Evolutionary conservation across 2,797 vertebrate species (phyloP).

Genomic region (Gallinago solitaria): DNA sequence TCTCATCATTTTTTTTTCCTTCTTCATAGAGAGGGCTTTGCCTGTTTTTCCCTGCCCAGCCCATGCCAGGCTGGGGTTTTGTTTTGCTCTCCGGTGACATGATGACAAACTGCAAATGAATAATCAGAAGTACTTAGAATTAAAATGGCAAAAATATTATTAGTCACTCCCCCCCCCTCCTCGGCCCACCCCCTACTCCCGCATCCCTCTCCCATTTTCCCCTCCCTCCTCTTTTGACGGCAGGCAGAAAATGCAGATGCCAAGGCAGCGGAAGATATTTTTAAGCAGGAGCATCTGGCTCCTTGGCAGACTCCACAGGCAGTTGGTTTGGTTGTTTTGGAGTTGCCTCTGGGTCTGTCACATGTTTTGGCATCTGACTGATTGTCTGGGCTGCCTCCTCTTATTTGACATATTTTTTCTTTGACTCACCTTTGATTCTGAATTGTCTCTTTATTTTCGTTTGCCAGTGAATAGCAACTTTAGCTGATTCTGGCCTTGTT

Average conservation of each 20-base stretch:
- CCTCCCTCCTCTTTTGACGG: slow-evolving; percentile 68
- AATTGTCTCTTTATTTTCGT: slow-evolving; percentile 64
- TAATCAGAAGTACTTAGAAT: slow-evolving; percentile 53
- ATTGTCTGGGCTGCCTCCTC: slow-evolving; percentile 73
- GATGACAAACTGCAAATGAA: slow-evolving; percentile 65
- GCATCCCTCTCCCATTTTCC: slow-evolving; percentile 24
- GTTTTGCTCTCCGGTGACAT: slow-evolving; percentile 44
- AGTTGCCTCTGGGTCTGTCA: slow-evolving; percentile 82
- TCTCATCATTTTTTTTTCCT: neutral
- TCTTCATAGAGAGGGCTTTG: neutral
- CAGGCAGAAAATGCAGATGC: slow-evolving; percentile 77
- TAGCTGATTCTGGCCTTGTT: slow-evolving; percentile 44
- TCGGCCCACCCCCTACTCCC: neutral
- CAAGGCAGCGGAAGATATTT: slow-evolving; percentile 82
- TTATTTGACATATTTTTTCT: slow-evolving; percentile 71
- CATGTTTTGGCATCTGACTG: slow-evolving; percentile 79
- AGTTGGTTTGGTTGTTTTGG: slow-evolving; percentile 79
- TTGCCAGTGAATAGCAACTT: slow-evolving; percentile 60
- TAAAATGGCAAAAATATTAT: slow-evolving; percentile 65
- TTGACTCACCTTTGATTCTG: slow-evolving; percentile 70
- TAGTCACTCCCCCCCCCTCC: slow-evolving; percentile 13
- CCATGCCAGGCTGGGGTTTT: slow-evolving; percentile 15
- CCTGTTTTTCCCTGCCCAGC: neutral
- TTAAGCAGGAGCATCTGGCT: slow-evolving; percentile 84
- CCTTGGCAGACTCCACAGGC: slow-evolving; percentile 79